These are phyloP conservation scores for Chaetodon trifasciatus DNA, from an alignment of 2,797 vertebrate species.

Conservation along the genomic window DNA sequence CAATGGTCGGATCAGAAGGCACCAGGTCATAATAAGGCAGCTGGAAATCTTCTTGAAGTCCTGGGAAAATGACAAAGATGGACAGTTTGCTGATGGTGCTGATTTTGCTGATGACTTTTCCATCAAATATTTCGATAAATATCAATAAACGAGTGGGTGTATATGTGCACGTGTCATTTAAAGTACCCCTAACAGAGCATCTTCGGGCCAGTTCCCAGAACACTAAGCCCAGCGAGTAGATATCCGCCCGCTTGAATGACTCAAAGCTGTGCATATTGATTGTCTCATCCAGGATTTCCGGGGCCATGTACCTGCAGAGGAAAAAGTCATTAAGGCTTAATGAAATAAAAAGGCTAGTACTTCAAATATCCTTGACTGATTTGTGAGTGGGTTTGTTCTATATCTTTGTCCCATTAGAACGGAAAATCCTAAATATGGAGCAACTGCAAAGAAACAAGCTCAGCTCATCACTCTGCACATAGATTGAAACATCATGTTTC, in stretches of 20 bases:
- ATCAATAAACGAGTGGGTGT: not conserved
- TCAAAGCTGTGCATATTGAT: slow-evolving; percentile 95
- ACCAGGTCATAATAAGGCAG: slow-evolving; percentile 97
- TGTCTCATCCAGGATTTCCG: slow-evolving; percentile 95
- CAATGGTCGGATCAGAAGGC: slow-evolving; percentile 96
- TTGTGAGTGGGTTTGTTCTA: not conserved
- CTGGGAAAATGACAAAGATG: slow-evolving; percentile 73
- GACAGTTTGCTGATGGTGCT: slow-evolving; percentile 3
- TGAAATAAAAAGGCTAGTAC: slow-evolving; percentile 32
- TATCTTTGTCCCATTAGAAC: not conserved
- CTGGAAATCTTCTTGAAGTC: slow-evolving; percentile 95
- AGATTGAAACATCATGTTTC: not conserved
- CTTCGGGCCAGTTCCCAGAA: slow-evolving; percentile 97
- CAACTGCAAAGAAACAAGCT: slow-evolving; percentile 9
- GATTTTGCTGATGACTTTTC: not conserved
- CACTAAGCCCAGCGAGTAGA: slow-evolving; percentile 95
- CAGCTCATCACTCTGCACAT: slow-evolving; percentile 9
- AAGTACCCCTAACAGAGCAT: slow-evolving; percentile 92
- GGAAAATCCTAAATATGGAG: slow-evolving; percentile 8
- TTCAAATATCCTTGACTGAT: slow-evolving; percentile 15
- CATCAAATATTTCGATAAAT: not conserved
- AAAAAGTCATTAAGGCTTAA: slow-evolving; percentile 75
- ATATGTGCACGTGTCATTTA: not conserved
- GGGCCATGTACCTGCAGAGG: slow-evolving; percentile 95
- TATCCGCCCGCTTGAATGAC: slow-evolving; percentile 96